Evolutionary conservation across 2,888 invertebrate genomes (phyloP).

Genomic region (Agrochola macilenta): DNA sequence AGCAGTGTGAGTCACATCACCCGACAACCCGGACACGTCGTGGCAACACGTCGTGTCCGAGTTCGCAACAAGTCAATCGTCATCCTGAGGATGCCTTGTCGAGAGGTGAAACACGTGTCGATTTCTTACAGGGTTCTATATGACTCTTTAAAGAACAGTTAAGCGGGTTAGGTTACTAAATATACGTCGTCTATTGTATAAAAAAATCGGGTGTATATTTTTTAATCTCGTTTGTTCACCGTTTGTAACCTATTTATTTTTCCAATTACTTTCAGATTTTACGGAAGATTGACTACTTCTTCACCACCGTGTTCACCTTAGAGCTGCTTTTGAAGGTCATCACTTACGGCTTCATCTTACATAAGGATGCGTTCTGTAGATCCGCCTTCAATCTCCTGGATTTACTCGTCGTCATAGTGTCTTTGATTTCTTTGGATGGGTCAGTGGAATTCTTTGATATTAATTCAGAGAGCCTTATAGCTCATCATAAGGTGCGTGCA

Average conservation of each 20-base stretch:
- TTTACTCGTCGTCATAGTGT: slow-evolving; percentile 98
- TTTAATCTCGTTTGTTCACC: not conserved
- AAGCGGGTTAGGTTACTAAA: too few relatives aligned
- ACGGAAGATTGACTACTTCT: slow-evolving; percentile 98
- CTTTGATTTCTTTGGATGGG: slow-evolving; percentile 97
- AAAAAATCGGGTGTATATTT: not conserved
- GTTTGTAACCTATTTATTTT: not conserved
- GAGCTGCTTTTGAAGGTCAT: slow-evolving; percentile 98
- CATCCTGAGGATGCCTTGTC: too few relatives aligned
- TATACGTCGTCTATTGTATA: too few relatives aligned
- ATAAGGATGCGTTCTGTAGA: slow-evolving; percentile 99
- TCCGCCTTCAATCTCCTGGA: slow-evolving; percentile 99
- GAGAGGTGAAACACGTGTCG: too few relatives aligned
- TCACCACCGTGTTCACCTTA: slow-evolving; percentile 98
- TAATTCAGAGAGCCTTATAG: not conserved
- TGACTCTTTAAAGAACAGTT: too few relatives aligned
- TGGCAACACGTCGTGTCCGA: too few relatives aligned
- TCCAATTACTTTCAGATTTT: slow-evolving; percentile 93
- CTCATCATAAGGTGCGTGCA: not conserved
- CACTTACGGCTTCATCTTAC: slow-evolving; percentile 98
- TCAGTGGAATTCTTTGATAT: slow-evolving; percentile 69
- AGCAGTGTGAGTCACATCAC: too few relatives aligned
- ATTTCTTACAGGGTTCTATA: too few relatives aligned
- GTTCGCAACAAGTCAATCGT: too few relatives aligned
- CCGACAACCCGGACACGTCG: too few relatives aligned